Conservation (phyloP, 2,888 invertebrate species). For the Megaustenia siamemsis region DNA sequence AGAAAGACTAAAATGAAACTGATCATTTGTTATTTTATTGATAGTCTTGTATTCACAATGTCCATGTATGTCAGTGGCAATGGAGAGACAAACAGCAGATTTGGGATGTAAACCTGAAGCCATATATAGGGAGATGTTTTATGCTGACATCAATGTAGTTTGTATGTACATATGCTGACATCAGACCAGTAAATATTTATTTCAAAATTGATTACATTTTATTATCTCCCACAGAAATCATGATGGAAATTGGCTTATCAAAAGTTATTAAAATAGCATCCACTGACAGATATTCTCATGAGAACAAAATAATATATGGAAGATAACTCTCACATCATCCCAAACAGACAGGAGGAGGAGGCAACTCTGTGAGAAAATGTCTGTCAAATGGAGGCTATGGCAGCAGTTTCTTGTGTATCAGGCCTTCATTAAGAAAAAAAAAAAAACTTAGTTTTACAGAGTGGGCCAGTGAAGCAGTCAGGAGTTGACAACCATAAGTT, state of each 20-base stretch:
- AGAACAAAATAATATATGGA: background rate
- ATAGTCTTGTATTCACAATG: too few species aligned
- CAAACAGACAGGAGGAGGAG: constrained; percentile 7
- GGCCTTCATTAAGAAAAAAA: background rate
- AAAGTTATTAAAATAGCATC: background rate
- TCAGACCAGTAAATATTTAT: too few species aligned
- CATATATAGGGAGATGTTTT: too few species aligned
- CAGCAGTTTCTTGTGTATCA: constrained; percentile 37
- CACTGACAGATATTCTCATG: background rate
- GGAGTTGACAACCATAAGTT: background rate
- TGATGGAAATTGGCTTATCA: background rate
- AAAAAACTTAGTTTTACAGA: background rate
- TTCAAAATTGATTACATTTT: background rate
- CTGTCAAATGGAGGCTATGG: constrained; percentile 20
- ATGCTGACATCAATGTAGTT: too few species aligned
- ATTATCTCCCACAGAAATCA: background rate
- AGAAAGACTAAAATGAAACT: too few species aligned
- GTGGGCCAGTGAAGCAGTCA: background rate
- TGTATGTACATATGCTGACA: too few species aligned
- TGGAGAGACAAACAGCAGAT: too few species aligned
- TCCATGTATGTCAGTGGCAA: too few species aligned
- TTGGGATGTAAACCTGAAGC: too few species aligned
- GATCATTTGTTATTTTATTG: too few species aligned
- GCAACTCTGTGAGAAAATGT: background rate
- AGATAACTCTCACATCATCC: constrained; percentile 22